phyloP scores from a whole-genome alignment of 2,113 vertebrate genomes.

The Coracopsis vasa region DNA sequence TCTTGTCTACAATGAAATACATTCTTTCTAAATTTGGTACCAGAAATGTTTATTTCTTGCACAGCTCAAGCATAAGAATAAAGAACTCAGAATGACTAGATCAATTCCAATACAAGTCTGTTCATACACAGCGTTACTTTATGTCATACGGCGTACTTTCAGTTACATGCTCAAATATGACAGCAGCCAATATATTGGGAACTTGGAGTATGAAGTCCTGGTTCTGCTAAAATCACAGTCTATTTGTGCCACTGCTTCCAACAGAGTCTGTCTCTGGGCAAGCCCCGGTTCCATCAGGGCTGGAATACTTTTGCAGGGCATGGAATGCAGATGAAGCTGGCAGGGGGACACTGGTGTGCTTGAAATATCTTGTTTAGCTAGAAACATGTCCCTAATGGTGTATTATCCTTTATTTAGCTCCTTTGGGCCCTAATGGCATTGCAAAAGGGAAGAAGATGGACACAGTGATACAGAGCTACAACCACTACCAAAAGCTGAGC shows the following conservation, averaged over 20 bases:
- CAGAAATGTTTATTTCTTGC: constrained; percentile 39
- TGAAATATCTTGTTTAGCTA: not conserved
- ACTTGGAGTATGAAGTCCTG: not conserved
- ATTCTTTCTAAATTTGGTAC: constrained; percentile 31
- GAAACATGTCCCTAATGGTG: not conserved
- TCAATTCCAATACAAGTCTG: constrained; percentile 3
- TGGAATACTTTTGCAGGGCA: not conserved
- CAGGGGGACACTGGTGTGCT: not conserved
- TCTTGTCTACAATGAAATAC: constrained; percentile 5
- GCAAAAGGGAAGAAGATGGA: not conserved
- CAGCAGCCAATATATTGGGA: not conserved
- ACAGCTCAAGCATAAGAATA: not conserved
- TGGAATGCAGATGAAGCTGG: not conserved
- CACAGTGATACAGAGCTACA: not conserved
- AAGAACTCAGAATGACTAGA: not conserved
- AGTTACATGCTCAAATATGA: not conserved
- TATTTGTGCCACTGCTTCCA: not conserved
- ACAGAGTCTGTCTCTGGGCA: not conserved
- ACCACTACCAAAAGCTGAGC: not conserved
- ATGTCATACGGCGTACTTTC: not conserved
- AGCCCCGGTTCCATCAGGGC: not conserved
- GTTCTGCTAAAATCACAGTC: not conserved
- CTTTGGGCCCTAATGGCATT: not conserved
- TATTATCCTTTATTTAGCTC: not conserved
- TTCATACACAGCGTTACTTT: not conserved